Evolutionary conservation across 2,113 vertebrate species (phyloP), one percentile per base, ranked within the genome.

Genomic region (Melanostigma gelatinosum): DNA sequence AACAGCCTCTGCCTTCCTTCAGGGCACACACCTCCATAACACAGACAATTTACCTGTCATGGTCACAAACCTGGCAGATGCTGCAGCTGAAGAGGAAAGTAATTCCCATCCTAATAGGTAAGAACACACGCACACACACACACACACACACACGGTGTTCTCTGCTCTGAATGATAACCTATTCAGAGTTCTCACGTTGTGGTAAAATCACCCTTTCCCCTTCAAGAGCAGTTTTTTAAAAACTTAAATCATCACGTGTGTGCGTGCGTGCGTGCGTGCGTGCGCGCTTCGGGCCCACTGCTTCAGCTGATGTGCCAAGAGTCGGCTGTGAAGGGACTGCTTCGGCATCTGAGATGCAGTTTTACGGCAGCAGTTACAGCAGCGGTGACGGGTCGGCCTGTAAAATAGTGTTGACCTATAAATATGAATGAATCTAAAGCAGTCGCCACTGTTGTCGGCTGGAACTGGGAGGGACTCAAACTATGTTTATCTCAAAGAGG

Each of bases 401-500:
- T 88, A 80, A 80, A 87, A 85, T 58, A 61, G 85, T 70, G 79
- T 80, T 75, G n/a, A 76, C 42, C 67, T 48, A 79, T 89, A 86
- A 89, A 91, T 90, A 90, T 90, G 80, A 85, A 90, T 87, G 75
- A 80, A 69, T 64, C 85, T 65, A 54, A 81, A 87, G 70, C 55
- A 70, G 68, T 27, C 18, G 72, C 67, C 46, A 8, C 27, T 73
- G 77, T 50, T 77, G 77, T 66, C 61, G 57, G 22, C 73, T 69
- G 42, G 62, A 64, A 66, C 57, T 13, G 27, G 40, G 34, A 67
- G 46, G 38, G 36, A 75, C 58, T 76, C 71, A 18, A 60, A 44
- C 81, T 46, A 22, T 76, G 70, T 86, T 87, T 82, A 55, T 67
- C 40, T 72, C 46, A 55, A 79, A 69, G 29, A 83, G 61, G 61